Evolutionary conservation across 2,113 vertebrate genomes (phyloP).

Genomic region (Eidolon helvum): DNA sequence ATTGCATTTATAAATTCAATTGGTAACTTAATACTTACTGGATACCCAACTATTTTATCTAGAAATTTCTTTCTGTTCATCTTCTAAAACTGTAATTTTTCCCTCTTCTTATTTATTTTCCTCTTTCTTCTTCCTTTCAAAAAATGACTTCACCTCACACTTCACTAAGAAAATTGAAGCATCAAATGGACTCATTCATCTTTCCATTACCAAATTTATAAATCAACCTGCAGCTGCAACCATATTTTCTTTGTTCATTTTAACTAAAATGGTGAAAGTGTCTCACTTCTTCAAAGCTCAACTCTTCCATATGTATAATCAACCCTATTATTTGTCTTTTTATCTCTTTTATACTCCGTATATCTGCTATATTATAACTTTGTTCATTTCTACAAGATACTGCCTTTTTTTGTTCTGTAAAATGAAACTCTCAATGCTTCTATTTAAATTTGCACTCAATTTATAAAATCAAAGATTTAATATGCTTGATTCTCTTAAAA

Average conservation of each 20-base stretch:
- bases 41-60: not conserved
- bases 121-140: not conserved
- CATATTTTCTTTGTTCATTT: constrained; percentile 7
- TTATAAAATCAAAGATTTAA: not conserved
- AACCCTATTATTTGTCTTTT: not conserved
- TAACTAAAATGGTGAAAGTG: not conserved
- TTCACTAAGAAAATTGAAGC: not conserved
- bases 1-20: not conserved
- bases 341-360: not conserved
- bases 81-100: not conserved
- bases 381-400: not conserved
- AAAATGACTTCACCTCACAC: not conserved
- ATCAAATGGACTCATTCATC: not conserved
- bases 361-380: not conserved
- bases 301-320: not conserved
- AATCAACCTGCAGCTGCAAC: not conserved
- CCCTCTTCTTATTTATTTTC: not conserved
- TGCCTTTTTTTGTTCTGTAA: not conserved
- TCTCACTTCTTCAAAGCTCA: not conserved
- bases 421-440: not conserved
- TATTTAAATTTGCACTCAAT: not conserved
- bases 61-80: not conserved
- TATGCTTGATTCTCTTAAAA: not conserved
- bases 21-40: not conserved
- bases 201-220: not conserved